Base-by-base conservation (phyloP, 2,797 vertebrate genomes). In the Anguilla marmorata region DNA sequence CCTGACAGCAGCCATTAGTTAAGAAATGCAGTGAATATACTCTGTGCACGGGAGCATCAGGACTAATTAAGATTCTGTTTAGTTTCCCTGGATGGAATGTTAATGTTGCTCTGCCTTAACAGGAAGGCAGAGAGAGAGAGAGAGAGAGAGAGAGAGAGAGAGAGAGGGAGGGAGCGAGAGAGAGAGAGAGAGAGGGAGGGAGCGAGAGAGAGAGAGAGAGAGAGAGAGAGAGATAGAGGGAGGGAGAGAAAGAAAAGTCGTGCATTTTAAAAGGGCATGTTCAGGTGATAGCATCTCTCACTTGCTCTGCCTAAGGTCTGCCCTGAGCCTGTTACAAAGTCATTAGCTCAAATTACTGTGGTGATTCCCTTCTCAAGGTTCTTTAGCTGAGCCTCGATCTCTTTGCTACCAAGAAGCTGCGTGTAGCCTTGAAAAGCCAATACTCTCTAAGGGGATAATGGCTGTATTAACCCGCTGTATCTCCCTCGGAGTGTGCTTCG, bases 61-160 rank as follows among this genome's bases (percentile, higher is more conserved):
- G 91, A 92, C 95, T 96, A 96, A 96, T 96, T 96, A 96, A 96
- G 94, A 95, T 96, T 96, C 94, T 96, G 95, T 95, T 96, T 95
- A 95, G 93, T 92, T 91, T 90, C 90, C 91, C 94, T 94, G 93
- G 93, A 94, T 93, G 94, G 96, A 97, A 97, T 97, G 95, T 95
- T 96, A 96, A 96, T 96, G 93, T 92, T 91, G 93, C 93, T 93
- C 94, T 93, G 93, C 94, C 93, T 94, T 84, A 94, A 93, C 93
- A 91, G 90, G 89, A 88, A 94, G 94, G 94, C 93, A 94, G 91
- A 87, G 80, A 0, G 89, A 92, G 92, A 91, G 91, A 66, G 69
- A 21, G 52, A 72, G 48, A 48, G 45, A 37, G 69, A 80, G 74
- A 63, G 50, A 33, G 86, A 82, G 76, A 24, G 82, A 33, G 84